A percentile compares a stretch with the other conserved stretches of the same genome.
These are phyloP conservation scores for Nerophis lumbriciformis DNA, from an alignment of 2,113 vertebrate species.

Conservation along the genomic window DNA sequence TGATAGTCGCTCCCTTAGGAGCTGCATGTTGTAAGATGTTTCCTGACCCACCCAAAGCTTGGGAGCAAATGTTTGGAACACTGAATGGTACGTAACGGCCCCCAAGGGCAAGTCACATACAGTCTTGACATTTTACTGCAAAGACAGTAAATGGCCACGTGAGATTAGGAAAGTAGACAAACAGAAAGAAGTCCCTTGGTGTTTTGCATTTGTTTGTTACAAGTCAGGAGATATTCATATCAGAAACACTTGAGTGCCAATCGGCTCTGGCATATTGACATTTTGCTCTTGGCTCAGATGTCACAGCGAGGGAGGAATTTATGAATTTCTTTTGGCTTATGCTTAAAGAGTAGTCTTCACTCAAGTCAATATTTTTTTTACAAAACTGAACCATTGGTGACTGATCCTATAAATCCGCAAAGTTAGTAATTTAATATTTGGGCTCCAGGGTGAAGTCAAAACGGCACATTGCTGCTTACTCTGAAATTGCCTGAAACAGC, in stretches of 20 bases:
- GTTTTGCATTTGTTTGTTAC: conserved; percentile 26
- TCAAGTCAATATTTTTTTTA: background rate
- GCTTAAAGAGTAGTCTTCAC: conserved; percentile 8
- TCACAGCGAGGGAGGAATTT: background rate
- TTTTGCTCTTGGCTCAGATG: conserved; percentile 5
- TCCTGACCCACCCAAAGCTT: conserved; percentile 52
- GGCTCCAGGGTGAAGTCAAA: conserved; percentile 34
- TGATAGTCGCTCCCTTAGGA: conserved; percentile 48
- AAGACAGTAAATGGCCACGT: conserved; percentile 52
- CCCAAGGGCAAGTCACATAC: conserved; percentile 53
- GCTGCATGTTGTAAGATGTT: conserved; percentile 54
- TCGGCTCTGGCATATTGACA: conserved; percentile 8
- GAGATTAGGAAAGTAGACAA: conserved; percentile 25
- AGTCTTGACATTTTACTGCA: conserved; percentile 56
- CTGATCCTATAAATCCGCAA: background rate
- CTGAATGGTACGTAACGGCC: conserved; percentile 51
- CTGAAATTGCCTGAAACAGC: conserved; percentile 71
- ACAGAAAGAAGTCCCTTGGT: conserved; percentile 31
- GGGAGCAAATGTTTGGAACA: conserved; percentile 62
- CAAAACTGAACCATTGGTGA: background rate
- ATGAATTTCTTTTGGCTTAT: background rate
- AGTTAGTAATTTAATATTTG: background rate
- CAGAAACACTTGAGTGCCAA: conserved; percentile 14
- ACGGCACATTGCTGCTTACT: conserved; percentile 47
- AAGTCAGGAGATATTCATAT: conserved; percentile 22